phyloP scores from a whole-genome alignment of 2,797 vertebrate genomes.

The Xenopus petersii region DNA sequence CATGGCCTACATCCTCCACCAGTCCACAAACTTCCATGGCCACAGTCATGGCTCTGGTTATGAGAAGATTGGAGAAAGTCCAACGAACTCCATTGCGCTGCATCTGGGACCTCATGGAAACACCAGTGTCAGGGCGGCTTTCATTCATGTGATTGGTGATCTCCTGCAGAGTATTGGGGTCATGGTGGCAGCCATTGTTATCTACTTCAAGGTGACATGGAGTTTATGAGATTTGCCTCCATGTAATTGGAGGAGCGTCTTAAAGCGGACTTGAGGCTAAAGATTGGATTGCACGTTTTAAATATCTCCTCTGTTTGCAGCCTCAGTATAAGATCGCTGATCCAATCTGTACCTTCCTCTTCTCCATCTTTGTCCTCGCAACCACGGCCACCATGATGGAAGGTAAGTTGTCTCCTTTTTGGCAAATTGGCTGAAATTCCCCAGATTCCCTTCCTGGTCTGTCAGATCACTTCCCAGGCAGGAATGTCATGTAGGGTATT shows the following conservation, averaged over 20 bases:
- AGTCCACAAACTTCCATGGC: slow-evolving; percentile 74
- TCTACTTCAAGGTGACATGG: slow-evolving; percentile 85
- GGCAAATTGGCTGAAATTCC: too few species aligned
- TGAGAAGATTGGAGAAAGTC: slow-evolving; percentile 76
- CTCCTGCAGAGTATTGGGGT: slow-evolving; percentile 93
- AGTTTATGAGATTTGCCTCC: background rate
- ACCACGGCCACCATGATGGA: slow-evolving; percentile 93
- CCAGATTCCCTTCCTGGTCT: too few species aligned
- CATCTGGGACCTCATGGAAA: slow-evolving; percentile 71
- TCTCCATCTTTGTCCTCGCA: slow-evolving; percentile 87
- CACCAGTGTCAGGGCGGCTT: slow-evolving; percentile 89
- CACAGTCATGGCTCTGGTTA: slow-evolving; percentile 77
- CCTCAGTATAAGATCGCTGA: slow-evolving; percentile 93
- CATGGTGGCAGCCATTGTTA: slow-evolving; percentile 85
- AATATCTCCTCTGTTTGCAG: slow-evolving; percentile 61
- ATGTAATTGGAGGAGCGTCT: too few species aligned
- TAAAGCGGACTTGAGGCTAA: too few species aligned
- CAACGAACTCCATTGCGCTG: slow-evolving; percentile 55
- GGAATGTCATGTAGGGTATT: too few species aligned
- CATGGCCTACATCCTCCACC: slow-evolving; percentile 94
- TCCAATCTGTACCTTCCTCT: slow-evolving; percentile 93
- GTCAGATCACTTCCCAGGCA: too few species aligned
- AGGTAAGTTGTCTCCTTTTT: slow-evolving; percentile 64
- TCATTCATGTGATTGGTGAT: slow-evolving; percentile 91
- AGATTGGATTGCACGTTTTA: too few species aligned